These are phyloP conservation scores for Eupelmus urozonus DNA, from an alignment of 2,888 invertebrate genomes.

Conservation along the genomic window DNA sequence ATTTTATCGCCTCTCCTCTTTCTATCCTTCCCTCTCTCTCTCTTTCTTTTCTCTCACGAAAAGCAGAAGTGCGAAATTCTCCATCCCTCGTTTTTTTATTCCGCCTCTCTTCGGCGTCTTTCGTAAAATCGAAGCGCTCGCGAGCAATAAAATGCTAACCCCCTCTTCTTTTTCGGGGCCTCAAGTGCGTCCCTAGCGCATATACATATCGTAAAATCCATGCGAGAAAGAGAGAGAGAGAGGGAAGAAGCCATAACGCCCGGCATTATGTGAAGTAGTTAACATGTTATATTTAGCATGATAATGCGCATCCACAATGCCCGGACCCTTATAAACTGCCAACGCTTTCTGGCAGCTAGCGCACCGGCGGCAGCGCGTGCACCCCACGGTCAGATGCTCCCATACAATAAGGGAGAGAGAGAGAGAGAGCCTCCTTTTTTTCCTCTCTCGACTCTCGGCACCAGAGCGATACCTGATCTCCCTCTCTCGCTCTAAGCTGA, in stretches of 20 bases:
- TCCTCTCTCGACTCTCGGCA: conserved; percentile 37
- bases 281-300: conserved; percentile 78
- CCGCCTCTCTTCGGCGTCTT: not conserved
- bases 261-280: conserved; percentile 83
- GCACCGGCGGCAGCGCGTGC: conserved; percentile 38
- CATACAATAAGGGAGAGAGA: conserved; percentile 72
- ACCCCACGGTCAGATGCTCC: conserved; percentile 77
- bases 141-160: conserved; percentile 42
- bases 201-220: conserved; percentile 39
- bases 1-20: conserved; percentile 15
- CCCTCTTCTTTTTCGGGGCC: not conserved
- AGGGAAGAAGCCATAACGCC: conserved; percentile 36
- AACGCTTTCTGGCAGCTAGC: conserved; percentile 68
- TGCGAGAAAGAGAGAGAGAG: conserved; percentile 7
- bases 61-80: conserved; percentile 32
- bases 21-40: no score
- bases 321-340: conserved; percentile 76
- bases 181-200: conserved; percentile 13
- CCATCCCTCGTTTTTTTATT: not conserved
- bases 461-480: conserved; percentile 73
- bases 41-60: not conserved
- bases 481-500: conserved; percentile 56
- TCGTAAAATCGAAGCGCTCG: conserved; percentile 18
- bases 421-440: conserved; percentile 56
- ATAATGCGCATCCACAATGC: conserved; percentile 76